Base-by-base conservation (phyloP, 2,113 vertebrate genomes). In the Crotalus horridus region DNA sequence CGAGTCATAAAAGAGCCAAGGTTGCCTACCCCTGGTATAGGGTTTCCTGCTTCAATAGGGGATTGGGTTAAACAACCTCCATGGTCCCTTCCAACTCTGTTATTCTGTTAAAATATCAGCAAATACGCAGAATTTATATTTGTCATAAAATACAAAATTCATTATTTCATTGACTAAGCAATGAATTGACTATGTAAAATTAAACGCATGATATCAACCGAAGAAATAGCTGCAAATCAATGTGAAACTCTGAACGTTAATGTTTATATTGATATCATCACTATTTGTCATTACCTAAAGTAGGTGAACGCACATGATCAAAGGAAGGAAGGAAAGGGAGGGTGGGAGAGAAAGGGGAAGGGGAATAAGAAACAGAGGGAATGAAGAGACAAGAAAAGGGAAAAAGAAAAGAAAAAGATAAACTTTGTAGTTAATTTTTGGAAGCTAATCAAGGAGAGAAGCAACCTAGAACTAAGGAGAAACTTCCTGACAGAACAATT, bases 351-450 rank as follows among this genome's bases (percentile, higher is more conserved):
- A 43, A 4, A 8, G 11, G 7, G 54, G 15, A 15, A 56, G 6
- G n/a, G 86, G 23, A 85, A 46, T 7, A 23, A 21, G n/a, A 39
- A 43, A 46, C 24, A 39, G 56, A 46, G 9, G 33, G n/a, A 61
- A 43, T 3, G 12, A 61, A 17, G 23, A 5, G 11, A 24, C 17
- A 21, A 59, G 11, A 10, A 29, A 48, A 51, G 3, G 43, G 8
- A 21, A 5, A 29, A 85, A 24, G 43, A 23, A 86, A 13, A 24
- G 85, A 87, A 6, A 56, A 95, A 51, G 11, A 96, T 90, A 91
- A 13, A 0, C n/a, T 92, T 29, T 88, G 24, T 12, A 15, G 64
- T 9, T 8, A 61, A 51, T 5, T 95, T 87, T 81, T 96, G 94
- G 93, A 94, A 46, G 4, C 46, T 46, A 6, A 46, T 6, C 46